Evolutionary conservation across 2,113 vertebrate species (phyloP).

Genomic region (Herpailurus yagouaroundi): DNA sequence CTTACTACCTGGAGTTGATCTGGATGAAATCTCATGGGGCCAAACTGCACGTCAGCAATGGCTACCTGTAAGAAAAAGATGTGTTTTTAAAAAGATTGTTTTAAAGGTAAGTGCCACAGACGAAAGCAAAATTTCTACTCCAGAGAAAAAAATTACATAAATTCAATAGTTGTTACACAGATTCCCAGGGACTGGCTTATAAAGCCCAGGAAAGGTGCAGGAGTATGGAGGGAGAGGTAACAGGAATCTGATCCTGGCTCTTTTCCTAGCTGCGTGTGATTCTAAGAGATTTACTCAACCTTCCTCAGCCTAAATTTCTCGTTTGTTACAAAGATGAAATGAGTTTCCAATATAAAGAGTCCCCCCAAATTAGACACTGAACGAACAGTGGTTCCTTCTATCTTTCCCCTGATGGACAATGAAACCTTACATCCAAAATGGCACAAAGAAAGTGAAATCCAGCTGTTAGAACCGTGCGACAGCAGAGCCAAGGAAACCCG

Average conservation of each 20-base stretch:
- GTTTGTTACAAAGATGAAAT: background rate
- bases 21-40: slow-evolving; percentile 98
- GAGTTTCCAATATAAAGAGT: background rate
- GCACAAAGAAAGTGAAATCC: background rate
- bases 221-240: background rate
- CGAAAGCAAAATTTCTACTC: background rate
- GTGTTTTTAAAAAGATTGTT: background rate
- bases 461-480: background rate
- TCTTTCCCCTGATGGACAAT: background rate
- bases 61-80: slow-evolving; percentile 87
- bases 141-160: background rate
- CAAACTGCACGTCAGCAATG: slow-evolving; percentile 95
- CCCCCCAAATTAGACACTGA: background rate
- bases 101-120: background rate
- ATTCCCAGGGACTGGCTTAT: background rate
- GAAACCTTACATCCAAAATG: background rate
- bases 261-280: background rate
- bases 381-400: background rate
- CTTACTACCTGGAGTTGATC: slow-evolving; percentile 97
- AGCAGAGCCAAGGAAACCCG: background rate
- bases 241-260: background rate
- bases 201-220: background rate
- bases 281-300: background rate
- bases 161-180: background rate
- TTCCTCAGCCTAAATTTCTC: background rate